Evolutionary conservation across 2,888 invertebrate species (phyloP), one percentile per base, ranked within the genome.

Genomic region (Steinernema hermaphroditum): DNA sequence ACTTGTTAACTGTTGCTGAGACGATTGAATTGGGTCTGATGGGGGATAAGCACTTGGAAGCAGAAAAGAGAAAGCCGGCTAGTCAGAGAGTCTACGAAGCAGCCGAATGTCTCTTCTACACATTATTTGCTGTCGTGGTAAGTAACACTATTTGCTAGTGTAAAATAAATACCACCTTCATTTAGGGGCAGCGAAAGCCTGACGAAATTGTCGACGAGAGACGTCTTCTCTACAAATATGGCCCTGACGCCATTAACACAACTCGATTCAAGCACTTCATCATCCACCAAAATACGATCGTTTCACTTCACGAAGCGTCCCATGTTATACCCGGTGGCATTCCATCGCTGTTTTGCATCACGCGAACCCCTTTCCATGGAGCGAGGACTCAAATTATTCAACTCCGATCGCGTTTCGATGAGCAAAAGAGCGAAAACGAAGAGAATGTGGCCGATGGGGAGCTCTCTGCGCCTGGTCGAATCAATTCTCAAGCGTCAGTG

Each of bases 71-170:
- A 75, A 96, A 96, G 87, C 96, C 98, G 0, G 96, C 94, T 0
- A 97, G 97, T 0, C 93, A 96, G 92, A 90, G 98, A 80, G 98
- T 98, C 0, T 91, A 95, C 74, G 97, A 98, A 88, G 96, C 97
- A 0, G 98, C 97, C 0, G 97, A 98, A 88, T 93, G 93, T 77
- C 89, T 97, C 46, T 90, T 97, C 6, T 93, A 94, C 80, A 81
- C 81, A 0, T 72, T 86, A 43, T 86, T 86, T 73, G 75, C 80
- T 71, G 75, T 76, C 0, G 78, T 81, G 32, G 80, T 78, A 41
- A 41, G 77, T 69, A n/a, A n/a, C n/a, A n/a, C n/a, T n/a, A n/a
- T n/a, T n/a, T n/a, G n/a, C n/a, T n/a, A n/a, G n/a, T n/a, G n/a
- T 74, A n/a, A 32, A 22, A 29, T 12, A 14, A 27, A 8, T 41